Percentiles rank a stretch among this genome's conserved stretches.
These are phyloP conservation scores for Drosophila sturtevanti DNA, from an alignment of 1,140 invertebrate species.

Conservation along the genomic window DNA sequence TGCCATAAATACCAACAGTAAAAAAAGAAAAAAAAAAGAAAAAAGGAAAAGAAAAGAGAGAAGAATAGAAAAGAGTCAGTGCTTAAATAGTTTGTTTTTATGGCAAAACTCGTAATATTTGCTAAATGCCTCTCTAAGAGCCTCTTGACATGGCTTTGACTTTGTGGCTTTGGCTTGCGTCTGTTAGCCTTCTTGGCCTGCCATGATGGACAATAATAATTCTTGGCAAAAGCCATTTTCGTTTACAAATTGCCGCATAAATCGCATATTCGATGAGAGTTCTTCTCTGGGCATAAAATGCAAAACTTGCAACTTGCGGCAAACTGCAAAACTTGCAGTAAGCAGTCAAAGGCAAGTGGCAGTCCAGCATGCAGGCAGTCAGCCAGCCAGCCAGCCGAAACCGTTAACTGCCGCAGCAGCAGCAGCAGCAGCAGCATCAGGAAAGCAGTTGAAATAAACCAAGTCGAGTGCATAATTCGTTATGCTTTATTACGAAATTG, in stretches of 20 bases:
- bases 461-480: conserved; percentile 81
- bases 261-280: conserved; percentile 81
- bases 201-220: conserved; percentile 81
- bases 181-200: conserved; percentile 42
- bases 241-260: conserved; percentile 81
- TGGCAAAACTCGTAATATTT: conserved; percentile 70
- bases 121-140: conserved; percentile 68
- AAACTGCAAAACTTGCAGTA: conserved; percentile 15
- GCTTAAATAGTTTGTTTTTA: conserved; percentile 50
- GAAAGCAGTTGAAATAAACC: conserved; percentile 68
- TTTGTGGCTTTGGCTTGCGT: conserved; percentile 29
- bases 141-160: conserved; percentile 50
- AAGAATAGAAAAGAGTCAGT: neutral
- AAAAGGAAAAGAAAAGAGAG: conserved; percentile 1
- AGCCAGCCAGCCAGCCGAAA: conserved; percentile 56
- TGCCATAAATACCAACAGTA: neutral
- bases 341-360: conserved; percentile 47
- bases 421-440: conserved; percentile 35
- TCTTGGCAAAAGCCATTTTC: conserved; percentile 81
- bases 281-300: conserved; percentile 62
- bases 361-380: conserved; percentile 45
- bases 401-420: conserved; percentile 64
- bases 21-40: neutral
- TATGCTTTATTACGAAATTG: conserved; percentile 82
- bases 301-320: conserved; percentile 39